Percentiles rank a stretch among this genome's conserved stretches.
Evolutionary conservation across 2,888 invertebrate species (phyloP).

Genomic region (Polydesmus complanatus): DNA sequence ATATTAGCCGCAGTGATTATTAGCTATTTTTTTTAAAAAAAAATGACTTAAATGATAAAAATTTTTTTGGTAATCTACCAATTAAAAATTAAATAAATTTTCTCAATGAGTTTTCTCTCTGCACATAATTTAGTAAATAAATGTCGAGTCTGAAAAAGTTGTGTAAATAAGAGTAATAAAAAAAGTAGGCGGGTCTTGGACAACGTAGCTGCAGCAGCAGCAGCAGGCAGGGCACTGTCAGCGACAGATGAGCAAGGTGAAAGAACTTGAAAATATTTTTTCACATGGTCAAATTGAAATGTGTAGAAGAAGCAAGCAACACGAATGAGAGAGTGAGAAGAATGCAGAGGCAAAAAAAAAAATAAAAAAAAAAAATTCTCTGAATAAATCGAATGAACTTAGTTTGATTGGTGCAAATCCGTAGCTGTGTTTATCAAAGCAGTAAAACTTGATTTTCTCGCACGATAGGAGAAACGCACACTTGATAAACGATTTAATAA

Average conservation of each 20-base stretch:
- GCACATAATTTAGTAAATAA: no score
- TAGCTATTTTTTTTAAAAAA: no score
- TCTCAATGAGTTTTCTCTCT: no score
- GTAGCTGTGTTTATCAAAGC: background rate
- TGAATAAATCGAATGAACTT: no score
- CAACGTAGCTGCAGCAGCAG: background rate
- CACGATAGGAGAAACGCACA: background rate
- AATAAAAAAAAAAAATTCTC: no score
- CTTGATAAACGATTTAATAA: background rate
- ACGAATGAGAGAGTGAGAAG: background rate
- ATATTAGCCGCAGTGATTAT: no score
- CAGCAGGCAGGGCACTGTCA: background rate
- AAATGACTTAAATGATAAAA: no score
- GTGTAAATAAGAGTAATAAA: background rate
- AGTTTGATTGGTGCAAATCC: no score
- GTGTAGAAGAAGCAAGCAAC: background rate
- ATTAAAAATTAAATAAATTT: no score
- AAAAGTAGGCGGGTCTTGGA: background rate
- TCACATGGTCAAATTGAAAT: background rate
- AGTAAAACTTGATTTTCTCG: background rate
- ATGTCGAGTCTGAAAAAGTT: no score
- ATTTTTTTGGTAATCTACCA: no score
- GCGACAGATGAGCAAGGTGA: background rate
- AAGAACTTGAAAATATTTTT: background rate
- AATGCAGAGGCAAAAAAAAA: no score